Evolutionary conservation across 2,888 invertebrate genomes (phyloP), one percentile per base, ranked within the genome.

Genomic region (Fragum sueziense): DNA sequence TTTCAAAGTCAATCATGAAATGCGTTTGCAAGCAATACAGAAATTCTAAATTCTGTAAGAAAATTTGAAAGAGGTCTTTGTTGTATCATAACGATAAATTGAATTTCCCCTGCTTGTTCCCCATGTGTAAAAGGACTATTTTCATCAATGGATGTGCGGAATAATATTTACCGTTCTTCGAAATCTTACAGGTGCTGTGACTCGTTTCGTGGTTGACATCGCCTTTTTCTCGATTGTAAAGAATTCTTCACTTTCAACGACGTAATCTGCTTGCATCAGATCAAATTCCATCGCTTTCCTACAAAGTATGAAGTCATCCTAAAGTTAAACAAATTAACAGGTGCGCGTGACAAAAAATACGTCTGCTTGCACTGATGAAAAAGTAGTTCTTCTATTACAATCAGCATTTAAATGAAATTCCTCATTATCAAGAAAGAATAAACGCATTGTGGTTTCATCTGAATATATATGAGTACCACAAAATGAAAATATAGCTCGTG

Each of bases 161-260:
- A 33, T 33, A 68, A 77, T 82, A 79, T 61, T 69, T 75, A 82
- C 82, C 70, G 82, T 77, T 77, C 79, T 79, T n/a, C 59, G 69
- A 27, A 77, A 51, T 59, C 74, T 76, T 29, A 82, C 22, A 3
- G 70, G 74, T 7, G 65, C 57, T 22, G 68, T 51, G 29, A 70
- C 31, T 51, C 69, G 77, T 61, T 70, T 82, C 47, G 57, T 57
- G 33, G 25, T 72, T 72, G 74, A 52, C 74, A 79, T 33, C 27
- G 25, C 62, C 61, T 70, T 74, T 47, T 62, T 52, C 51, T 82
- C 82, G 41, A 31, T 77, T 29, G 74, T 52, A 70, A 82, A 82
- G 70, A 82, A 82, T 61, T 82, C 82, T 70, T 79, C 79, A 20
- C 69, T 31, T n/a, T 82, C 82, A 34, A 59, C 27, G 54, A 67